Evolutionary conservation across 2,888 invertebrate genomes (phyloP), one percentile per base, ranked within the genome.

Genomic region (Eilema depressum): DNA sequence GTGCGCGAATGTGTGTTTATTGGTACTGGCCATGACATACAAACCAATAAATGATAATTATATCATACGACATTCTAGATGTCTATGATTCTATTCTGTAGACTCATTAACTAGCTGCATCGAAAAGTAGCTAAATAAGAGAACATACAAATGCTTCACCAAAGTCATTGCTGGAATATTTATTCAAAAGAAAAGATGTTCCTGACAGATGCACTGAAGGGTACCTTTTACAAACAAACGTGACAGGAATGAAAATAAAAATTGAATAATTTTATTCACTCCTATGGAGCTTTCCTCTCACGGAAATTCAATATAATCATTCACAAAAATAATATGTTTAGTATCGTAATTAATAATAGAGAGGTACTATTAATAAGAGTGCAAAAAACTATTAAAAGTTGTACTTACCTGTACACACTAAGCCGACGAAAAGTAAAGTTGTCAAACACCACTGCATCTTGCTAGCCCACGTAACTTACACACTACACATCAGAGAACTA

Each of bases 401-500:
- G 33, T 28, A 74, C 72, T 47, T 76, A 90, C 94, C 94, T 86
- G 89, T 86, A 82, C 84, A 86, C 67, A 91, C 37, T 68, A 88
- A 80, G 75, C 87, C 81, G 85, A 85, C 73, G 70, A 91, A 81
- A 69, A 91, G 76, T 75, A 92, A 78, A 70, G 87, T 86, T 69
- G 82, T 78, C 69, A 85, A 76, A 74, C 84, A 82, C 93, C 91
- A 92, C 90, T 89, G 85, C 94, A 94, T 95, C 80, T 88, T 86
- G 86, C 69, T 75, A 76, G 59, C 77, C 76, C 85, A 86, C 84
- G 78, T 63, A 85, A 86, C 83, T 86, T 84, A 87, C 86, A 89
- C 89, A 87, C 79, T 79, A 76, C 87, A 88, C 84, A 83, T 79
- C 84, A 88, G 77, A 85, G 75, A 83, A 83, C 76, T 70, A 70